These are phyloP conservation scores for Drosophila nr. perissopoda DNA, from an alignment of 2,888 invertebrate species.

Conservation along the genomic window DNA sequence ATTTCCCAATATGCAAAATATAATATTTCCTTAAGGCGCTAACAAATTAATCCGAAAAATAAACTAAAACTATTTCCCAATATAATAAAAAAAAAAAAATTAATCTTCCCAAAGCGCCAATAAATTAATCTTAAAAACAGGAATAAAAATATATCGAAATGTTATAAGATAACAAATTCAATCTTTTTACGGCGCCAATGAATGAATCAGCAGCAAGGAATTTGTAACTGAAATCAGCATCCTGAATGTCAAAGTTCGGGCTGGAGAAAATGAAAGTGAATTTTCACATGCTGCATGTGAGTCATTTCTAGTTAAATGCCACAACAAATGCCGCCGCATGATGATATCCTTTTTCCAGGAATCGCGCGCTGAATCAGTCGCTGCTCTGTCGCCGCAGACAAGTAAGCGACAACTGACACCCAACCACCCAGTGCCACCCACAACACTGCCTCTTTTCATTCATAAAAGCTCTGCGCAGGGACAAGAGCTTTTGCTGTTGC, in stretches of 20 bases:
- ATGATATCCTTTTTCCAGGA: constrained; percentile 81
- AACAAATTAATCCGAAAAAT: too few relatives aligned
- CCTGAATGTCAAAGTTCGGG: constrained; percentile 67
- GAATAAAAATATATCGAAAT: too few relatives aligned
- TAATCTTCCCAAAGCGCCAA: too few relatives aligned
- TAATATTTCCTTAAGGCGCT: too few relatives aligned
- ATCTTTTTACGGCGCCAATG: not conserved
- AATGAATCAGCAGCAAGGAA: constrained; percentile 52
- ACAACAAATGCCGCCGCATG: constrained; percentile 76
- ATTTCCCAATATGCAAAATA: too few relatives aligned
- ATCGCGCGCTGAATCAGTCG: constrained; percentile 72
- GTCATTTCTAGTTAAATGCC: constrained; percentile 67
- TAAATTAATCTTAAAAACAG: too few relatives aligned
- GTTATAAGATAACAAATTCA: not conserved
- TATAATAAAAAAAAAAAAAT: too few relatives aligned
- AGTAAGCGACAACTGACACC: constrained; percentile 34
- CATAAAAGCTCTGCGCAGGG: constrained; percentile 63
- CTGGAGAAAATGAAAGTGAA: constrained; percentile 56
- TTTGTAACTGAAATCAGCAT: constrained; percentile 51
- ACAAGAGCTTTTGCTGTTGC: constrained; percentile 64
- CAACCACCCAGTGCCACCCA: constrained; percentile 23
- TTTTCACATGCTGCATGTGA: constrained; percentile 59
- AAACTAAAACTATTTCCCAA: too few relatives aligned
- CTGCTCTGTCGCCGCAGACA: constrained; percentile 42
- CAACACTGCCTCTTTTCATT: constrained; percentile 67